A percentile compares a stretch with the other conserved stretches of the same genome.
Evolutionary conservation across 2,113 vertebrate genomes (phyloP).

Genomic region (Nycticryphes semicollaris): DNA sequence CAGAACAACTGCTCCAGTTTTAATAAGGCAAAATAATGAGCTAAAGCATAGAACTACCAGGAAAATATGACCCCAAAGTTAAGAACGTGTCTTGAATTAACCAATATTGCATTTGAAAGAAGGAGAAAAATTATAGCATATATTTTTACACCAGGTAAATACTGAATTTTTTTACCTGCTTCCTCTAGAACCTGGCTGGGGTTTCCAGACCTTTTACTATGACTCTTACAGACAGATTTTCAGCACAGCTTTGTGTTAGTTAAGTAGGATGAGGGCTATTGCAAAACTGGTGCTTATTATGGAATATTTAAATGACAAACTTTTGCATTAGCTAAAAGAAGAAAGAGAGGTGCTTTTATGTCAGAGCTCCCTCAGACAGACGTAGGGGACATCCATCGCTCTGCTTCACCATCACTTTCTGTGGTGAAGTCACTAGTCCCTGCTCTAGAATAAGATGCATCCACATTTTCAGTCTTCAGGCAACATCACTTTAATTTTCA

Average conservation of each 20-base stretch:
- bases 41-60: neutral
- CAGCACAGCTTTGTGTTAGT: neutral
- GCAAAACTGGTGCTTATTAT: neutral
- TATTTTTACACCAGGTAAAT: neutral
- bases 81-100: neutral
- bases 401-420: neutral
- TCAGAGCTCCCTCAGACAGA: neutral
- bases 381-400: neutral
- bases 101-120: neutral
- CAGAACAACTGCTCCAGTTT: neutral
- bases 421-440: neutral
- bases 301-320: neutral
- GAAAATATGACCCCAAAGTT: neutral
- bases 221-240: neutral
- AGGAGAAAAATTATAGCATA: neutral
- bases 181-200: neutral
- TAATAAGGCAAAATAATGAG: neutral
- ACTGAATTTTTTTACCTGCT: neutral
- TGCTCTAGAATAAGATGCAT: neutral
- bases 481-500: constrained; percentile 27
- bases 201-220: neutral
- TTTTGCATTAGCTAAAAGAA: neutral
- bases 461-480: neutral
- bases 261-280: neutral
- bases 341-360: neutral